phyloP scores from a whole-genome alignment of 1,140 invertebrate species.

The Glossosoma conforme region DNA sequence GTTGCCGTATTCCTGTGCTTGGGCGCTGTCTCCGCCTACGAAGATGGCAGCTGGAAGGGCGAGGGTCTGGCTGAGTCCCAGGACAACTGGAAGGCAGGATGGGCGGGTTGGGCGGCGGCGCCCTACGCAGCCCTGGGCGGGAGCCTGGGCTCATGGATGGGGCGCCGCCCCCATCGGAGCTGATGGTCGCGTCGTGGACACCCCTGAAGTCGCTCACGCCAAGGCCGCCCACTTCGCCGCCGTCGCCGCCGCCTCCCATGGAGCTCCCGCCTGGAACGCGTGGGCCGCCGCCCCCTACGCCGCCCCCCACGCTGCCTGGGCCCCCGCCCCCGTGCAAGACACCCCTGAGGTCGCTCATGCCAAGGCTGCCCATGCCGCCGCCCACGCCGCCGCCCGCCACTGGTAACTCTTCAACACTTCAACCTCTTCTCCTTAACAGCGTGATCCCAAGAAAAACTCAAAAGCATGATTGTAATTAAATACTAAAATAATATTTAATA shows the following conservation, averaged over 20 bases:
- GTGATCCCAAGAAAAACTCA: no score
- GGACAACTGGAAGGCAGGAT: no score
- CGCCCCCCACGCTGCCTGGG: no score
- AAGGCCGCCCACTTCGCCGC: slow-evolving; percentile 44
- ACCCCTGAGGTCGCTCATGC: slow-evolving; percentile 12
- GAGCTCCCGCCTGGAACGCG: slow-evolving; percentile 30
- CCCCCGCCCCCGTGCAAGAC: slow-evolving; percentile 12
- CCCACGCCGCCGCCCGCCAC: neutral
- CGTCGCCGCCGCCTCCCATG: slow-evolving; percentile 26
- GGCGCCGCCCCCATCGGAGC: slow-evolving; percentile 32
- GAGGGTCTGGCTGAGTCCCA: slow-evolving; percentile 19
- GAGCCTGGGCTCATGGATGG: slow-evolving; percentile 28
- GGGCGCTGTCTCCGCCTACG: slow-evolving; percentile 5
- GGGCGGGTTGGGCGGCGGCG: neutral
- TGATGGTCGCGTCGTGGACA: slow-evolving; percentile 44
- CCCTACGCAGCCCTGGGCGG: neutral
- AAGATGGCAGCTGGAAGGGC: slow-evolving; percentile 20
- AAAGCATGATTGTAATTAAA: no score
- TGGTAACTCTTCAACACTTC: no score
- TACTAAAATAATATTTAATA: no score
- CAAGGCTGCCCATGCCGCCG: slow-evolving; percentile 17
- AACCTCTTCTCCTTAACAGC: no score
- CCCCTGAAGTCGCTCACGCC: slow-evolving; percentile 45
- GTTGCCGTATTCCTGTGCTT: slow-evolving; percentile 6
- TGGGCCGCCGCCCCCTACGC: slow-evolving; percentile 35